Conservation (phyloP, 2,797 vertebrate genomes). For the Austrolebias charrua region DNA sequence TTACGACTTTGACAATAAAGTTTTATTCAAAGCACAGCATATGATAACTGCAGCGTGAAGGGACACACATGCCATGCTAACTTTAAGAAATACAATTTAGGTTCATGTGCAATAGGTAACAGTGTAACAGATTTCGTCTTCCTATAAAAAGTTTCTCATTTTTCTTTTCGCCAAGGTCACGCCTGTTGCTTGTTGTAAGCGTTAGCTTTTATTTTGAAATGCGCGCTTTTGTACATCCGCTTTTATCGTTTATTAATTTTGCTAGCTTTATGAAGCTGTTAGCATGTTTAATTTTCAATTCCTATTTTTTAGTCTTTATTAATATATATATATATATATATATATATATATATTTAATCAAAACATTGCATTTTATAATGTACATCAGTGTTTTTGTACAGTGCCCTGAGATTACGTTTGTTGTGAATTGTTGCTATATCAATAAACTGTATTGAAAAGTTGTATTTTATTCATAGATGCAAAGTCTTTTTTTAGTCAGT, state of each 20-base stretch:
- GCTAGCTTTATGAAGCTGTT: conserved; percentile 36
- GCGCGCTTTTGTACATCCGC: background rate
- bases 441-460: too few relatives aligned
- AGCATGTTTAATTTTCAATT: conserved; percentile 49
- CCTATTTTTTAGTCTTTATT: background rate
- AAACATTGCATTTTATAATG: too few relatives aligned
- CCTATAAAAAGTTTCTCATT: background rate
- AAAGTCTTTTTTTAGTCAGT: background rate
- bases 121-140: accelerated
- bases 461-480: background rate
- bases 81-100: background rate
- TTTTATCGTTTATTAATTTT: background rate
- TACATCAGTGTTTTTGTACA: too few relatives aligned
- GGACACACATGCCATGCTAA: too few relatives aligned
- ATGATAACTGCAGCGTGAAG: too few relatives aligned
- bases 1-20: conserved; percentile 11
- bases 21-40: background rate
- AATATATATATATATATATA: too few relatives aligned
- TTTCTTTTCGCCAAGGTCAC: background rate
- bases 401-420: too few relatives aligned
- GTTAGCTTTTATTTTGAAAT: conserved; percentile 57
- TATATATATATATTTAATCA: too few relatives aligned
- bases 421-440: too few relatives aligned
- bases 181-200: background rate
- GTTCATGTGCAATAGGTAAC: background rate